phyloP scores from a whole-genome alignment of 1,140 invertebrate species.

The Homalodisca vitripennis region DNA sequence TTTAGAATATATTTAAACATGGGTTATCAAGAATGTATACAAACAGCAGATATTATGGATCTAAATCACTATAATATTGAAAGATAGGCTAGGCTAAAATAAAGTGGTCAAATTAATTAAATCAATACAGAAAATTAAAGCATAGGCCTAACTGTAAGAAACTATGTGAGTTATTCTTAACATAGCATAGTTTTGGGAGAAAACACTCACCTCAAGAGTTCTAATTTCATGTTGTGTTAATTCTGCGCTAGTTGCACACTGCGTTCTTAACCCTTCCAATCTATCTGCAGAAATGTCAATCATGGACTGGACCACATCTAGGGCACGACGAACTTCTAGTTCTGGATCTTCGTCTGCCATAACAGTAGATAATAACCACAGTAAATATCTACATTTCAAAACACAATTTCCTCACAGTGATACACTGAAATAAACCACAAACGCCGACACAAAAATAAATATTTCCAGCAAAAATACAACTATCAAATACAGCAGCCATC shows the following conservation, averaged over 20 bases:
- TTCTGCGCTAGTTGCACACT: conserved; percentile 88
- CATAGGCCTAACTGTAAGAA: too few species aligned
- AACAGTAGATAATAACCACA: conserved; percentile 4
- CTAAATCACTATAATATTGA: too few species aligned
- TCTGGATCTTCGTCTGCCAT: conserved; percentile 40
- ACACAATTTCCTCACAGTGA: background rate
- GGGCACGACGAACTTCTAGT: conserved; percentile 35
- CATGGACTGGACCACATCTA: conserved; percentile 76
- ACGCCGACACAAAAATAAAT: background rate
- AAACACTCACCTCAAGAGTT: conserved; percentile 76
- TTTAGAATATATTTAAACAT: too few species aligned
- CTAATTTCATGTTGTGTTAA: conserved; percentile 94
- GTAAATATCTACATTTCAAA: background rate
- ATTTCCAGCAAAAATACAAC: background rate
- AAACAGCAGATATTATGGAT: too few species aligned
- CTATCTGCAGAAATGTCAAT: conserved; percentile 92
- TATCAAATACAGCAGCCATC: conserved; percentile 9
- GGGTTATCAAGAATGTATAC: too few species aligned
- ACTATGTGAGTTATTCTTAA: too few species aligned
- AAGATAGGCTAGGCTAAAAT: too few species aligned
- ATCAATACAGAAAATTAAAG: too few species aligned
- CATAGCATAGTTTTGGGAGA: too few species aligned
- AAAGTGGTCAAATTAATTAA: too few species aligned
- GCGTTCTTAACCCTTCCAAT: conserved; percentile 85
- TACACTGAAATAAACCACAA: background rate